phyloP scores from a whole-genome alignment of 1,140 invertebrate species.

The Littorina saxatilis region DNA sequence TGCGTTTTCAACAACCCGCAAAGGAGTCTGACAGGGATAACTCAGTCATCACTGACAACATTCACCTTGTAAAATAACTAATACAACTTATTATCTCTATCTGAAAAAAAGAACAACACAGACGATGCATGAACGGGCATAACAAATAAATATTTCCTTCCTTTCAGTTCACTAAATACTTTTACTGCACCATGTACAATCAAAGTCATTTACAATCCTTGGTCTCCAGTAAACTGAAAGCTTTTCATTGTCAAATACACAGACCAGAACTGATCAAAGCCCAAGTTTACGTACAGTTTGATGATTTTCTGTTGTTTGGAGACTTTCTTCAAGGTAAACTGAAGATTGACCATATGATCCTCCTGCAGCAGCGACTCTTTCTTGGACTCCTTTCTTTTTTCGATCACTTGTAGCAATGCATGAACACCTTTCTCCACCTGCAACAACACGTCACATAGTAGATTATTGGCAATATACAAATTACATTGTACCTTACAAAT shows the following conservation, averaged over 20 bases:
- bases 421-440: slow-evolving; percentile 42
- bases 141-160: too few species aligned
- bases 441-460: background rate
- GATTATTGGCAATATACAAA: too few species aligned
- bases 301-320: slow-evolving; percentile 33
- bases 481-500: too few species aligned
- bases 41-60: slow-evolving; percentile 9
- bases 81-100: background rate
- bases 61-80: background rate
- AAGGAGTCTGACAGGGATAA: slow-evolving; percentile 1
- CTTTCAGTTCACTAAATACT: too few species aligned
- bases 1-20: background rate
- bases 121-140: too few species aligned
- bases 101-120: too few species aligned
- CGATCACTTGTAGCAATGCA: slow-evolving; percentile 39
- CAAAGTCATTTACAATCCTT: too few species aligned
- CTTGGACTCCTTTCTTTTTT: slow-evolving; percentile 43
- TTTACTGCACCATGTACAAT: too few species aligned
- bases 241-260: too few species aligned
- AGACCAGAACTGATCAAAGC: too few species aligned
- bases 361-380: slow-evolving; percentile 53
- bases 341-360: slow-evolving; percentile 49
- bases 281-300: background rate
- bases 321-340: slow-evolving; percentile 60
- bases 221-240: too few species aligned